A percentile compares a stretch with the other conserved stretches of the same genome.
These are phyloP conservation scores for Ochropleura leucogaster DNA, from an alignment of 2,888 invertebrate species.

Conservation along the genomic window DNA sequence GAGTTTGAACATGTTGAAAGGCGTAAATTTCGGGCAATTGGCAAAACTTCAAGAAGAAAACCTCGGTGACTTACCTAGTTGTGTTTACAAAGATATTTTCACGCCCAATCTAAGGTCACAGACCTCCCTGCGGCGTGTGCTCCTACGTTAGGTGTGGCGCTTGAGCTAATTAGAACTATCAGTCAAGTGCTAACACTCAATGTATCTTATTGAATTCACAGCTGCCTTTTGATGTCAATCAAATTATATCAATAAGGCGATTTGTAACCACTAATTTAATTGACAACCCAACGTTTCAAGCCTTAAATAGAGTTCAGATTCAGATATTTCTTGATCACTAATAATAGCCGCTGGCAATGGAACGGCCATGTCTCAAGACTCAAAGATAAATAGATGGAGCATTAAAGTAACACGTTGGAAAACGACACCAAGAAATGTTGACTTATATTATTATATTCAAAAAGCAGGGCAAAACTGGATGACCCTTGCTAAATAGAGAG, in stretches of 20 bases:
- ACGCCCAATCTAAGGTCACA: neutral
- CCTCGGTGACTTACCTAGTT: neutral
- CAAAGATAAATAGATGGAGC: too few relatives aligned
- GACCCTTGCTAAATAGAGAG: too few relatives aligned
- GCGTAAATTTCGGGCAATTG: neutral
- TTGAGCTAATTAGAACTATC: constrained; percentile 13
- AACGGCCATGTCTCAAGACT: too few relatives aligned
- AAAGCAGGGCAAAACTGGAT: too few relatives aligned
- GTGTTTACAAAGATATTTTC: neutral
- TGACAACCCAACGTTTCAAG: neutral
- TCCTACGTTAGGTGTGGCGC: constrained; percentile 9
- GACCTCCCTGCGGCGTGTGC: neutral
- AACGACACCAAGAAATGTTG: too few relatives aligned
- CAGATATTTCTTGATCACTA: neutral
- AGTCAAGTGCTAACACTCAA: constrained; percentile 21
- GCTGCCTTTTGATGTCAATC: constrained; percentile 36
- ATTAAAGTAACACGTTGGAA: too few relatives aligned
- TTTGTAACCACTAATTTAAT: constrained; percentile 29
- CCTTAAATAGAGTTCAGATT: neutral
- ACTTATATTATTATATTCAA: too few relatives aligned
- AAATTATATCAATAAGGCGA: constrained; percentile 30
- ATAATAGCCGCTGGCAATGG: too few relatives aligned
- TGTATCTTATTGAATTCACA: constrained; percentile 26
- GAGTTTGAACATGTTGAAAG: neutral
- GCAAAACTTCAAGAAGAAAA: neutral